These are phyloP conservation scores for Hirtodrosophila alboralis DNA, from an alignment of 2,888 invertebrate species.

Conservation along the genomic window DNA sequence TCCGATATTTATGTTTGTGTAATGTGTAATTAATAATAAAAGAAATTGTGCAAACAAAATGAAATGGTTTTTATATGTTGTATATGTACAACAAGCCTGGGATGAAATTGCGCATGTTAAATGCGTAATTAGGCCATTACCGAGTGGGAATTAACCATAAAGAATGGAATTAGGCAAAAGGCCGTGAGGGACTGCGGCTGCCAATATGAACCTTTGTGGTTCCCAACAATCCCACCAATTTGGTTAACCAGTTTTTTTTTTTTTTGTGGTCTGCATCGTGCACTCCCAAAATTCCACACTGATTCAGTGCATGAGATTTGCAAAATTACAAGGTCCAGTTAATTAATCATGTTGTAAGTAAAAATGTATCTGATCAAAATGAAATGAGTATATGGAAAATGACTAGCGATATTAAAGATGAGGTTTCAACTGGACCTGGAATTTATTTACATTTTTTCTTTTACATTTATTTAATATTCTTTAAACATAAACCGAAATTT, in stretches of 20 bases:
- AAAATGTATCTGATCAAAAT: no score
- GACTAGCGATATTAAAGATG: no score
- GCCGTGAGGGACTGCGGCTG: background rate
- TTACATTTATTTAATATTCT: no score
- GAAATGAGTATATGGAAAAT: no score
- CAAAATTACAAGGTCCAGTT: no score
- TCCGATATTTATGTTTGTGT: constrained; percentile 35
- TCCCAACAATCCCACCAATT: background rate
- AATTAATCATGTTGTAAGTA: no score
- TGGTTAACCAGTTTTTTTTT: constrained; percentile 4
- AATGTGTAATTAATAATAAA: constrained; percentile 59
- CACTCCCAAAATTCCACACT: no score
- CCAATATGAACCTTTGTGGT: constrained; percentile 1
- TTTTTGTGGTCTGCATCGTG: background rate
- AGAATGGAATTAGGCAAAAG: constrained; percentile 28
- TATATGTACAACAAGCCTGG: constrained; percentile 35
- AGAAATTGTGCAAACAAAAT: constrained; percentile 42
- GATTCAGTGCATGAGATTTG: no score
- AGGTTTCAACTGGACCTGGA: no score
- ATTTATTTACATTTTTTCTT: no score
- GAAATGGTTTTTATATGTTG: constrained; percentile 26
- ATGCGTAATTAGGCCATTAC: constrained; percentile 48
- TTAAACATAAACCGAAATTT: no score
- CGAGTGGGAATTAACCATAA: constrained; percentile 4
- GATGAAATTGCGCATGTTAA: constrained; percentile 29